Percentiles rank a stretch among this genome's conserved stretches.
Evolutionary conservation across 2,797 vertebrate genomes (phyloP).

Genomic region (Falco peregrinus): DNA sequence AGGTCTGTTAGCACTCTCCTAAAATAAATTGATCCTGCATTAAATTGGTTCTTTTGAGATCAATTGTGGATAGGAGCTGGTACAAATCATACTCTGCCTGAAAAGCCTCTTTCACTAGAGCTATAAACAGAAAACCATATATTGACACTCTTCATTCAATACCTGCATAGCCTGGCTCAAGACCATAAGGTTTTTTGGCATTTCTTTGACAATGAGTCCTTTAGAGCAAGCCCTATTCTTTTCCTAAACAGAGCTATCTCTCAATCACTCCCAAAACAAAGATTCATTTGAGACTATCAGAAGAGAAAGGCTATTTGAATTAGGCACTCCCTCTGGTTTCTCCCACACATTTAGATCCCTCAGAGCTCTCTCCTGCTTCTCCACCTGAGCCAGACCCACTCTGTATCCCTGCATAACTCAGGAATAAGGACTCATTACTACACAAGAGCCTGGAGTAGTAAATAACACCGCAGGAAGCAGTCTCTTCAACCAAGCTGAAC

Average conservation of each 20-base stretch:
- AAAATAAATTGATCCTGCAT: slow-evolving; percentile 32
- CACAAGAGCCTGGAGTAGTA: neutral
- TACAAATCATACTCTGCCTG: slow-evolving; percentile 16
- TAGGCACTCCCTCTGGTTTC: neutral
- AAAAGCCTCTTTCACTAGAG: neutral
- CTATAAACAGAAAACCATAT: neutral
- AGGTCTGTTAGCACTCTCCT: slow-evolving; percentile 10
- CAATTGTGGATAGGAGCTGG: slow-evolving; percentile 18
- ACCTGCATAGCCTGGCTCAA: neutral
- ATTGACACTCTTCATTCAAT: slow-evolving; percentile 27
- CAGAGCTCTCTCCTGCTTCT: neutral
- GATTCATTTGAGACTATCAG: neutral
- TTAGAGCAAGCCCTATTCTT: slow-evolving; percentile 26
- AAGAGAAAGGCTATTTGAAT: neutral
- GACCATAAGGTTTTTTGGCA: neutral
- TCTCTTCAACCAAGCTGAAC: neutral
- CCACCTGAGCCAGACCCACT: neutral
- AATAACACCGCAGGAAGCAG: neutral
- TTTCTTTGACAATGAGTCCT: slow-evolving; percentile 12
- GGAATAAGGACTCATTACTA: neutral
- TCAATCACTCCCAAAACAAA: neutral
- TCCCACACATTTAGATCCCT: neutral
- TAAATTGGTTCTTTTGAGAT: slow-evolving; percentile 49
- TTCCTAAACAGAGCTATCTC: neutral
- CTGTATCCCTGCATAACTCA: neutral